Base-by-base conservation (phyloP, 2,113 vertebrate species). In the Erythrocebus patas region DNA sequence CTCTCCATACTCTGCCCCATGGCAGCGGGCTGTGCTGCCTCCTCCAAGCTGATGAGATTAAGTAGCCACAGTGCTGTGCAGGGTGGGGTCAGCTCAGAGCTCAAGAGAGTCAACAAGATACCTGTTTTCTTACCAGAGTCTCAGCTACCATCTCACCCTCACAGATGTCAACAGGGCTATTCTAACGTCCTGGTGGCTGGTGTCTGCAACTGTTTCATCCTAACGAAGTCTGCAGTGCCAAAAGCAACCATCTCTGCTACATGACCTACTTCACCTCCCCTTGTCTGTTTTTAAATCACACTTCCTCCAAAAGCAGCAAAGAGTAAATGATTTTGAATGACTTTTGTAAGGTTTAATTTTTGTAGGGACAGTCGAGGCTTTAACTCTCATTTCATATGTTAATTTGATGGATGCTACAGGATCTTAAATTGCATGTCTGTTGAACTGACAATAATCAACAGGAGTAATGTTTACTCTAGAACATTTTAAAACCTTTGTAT, bases 1-100 rank as follows among this genome's bases (percentile, higher is more conserved):
- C 11, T 10, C 8, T 11, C 18, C 5, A 55, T 35, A 20, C 6
- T 2, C 14, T 8, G 8, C 22, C 40, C 35, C 9, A 10, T 27
- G 4, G 4, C 3, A 9, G 14, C 2, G 8, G 12, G 23, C 20
- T 0, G 3, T 6, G 30, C 38, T 52, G 3, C 27, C 9, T 57
- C 2, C 7, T 43, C 52, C 18, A 43, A 30, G 59, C 16, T 40
- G 6, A 0, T 23, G 1, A 10, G 68, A 5, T 9, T 25, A 35
- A 61, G 38, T 20, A 17, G 32, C 43, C 20, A 0, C 9, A 43
- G 20, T 2, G 23, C 23, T 25, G 25, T 16, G 8, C 8, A 2
- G 20, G 57, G 11, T 38, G 8, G 4, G 27, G 12, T 43, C 13
- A n/a, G 55, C 22, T 1, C 32, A 45, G 50, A n/a, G 70, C 6